Base-by-base conservation (phyloP, 2,113 vertebrate genomes). In the Probosciger aterrimus region DNA sequence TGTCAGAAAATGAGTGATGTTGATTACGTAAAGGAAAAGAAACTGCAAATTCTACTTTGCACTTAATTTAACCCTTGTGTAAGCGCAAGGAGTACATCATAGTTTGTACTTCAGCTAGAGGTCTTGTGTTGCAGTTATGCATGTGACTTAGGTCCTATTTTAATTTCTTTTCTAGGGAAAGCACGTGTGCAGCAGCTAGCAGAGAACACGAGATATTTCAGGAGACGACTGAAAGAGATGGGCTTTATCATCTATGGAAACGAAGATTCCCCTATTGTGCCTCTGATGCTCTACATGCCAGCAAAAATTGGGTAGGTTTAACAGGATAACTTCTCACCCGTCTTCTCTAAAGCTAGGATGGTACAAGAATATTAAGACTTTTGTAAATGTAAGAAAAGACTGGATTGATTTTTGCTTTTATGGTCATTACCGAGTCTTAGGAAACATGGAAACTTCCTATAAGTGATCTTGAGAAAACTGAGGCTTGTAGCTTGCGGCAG, bases 201-300 rank as follows among this genome's bases (percentile, higher is more conserved):
- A 14, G 98, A 99, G 80, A 99, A 99, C 96, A 99, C 98, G 0
- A 98, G 94, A 37, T 99, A 99, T 91, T 99, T 99, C 97, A 98
- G 99, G 89, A 98, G 98, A 79, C 98, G 98, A 90, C 98, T 99
- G 86, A 97, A 98, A 14, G 98, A 99, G 60, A 98, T 99, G 98
- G 99, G 99, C 82, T 99, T 99, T 96, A 99, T 99, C 93, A 99
- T 99, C 97, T 99, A 99, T 41, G 99, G 99, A 86, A 99, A 99
- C 90, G 98, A 99, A 60, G 98, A 99, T 92, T 99, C 99, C 4
- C 99, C 99, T 4, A 98, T 99, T 52, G 98, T 99, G 63, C 99
- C 99, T 92, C 95, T 99, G 95, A 99, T 99, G 99, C 98, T 99
- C 41, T 99, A 99, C 94, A 99, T 99, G 99, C 99, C 99, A 25